Base-by-base conservation (phyloP, 2,113 vertebrate species). In the Choloepus hoffmanni region DNA sequence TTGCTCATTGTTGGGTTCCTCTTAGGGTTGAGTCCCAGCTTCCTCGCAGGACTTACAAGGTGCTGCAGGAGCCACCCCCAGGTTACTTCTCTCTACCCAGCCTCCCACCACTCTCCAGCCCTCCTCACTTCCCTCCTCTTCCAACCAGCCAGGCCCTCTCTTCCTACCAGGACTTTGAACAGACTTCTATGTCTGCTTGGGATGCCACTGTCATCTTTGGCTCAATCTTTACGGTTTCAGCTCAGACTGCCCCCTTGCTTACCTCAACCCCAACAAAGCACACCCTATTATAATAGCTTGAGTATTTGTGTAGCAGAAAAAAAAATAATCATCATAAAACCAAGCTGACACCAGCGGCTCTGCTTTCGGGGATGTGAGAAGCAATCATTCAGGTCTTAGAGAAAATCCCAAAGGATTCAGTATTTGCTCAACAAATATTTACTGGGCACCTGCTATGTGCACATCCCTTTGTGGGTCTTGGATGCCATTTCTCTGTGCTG, bases 341-440 rank as follows among this genome's bases (percentile, higher is more conserved):
- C 45, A 36, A 78, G 43, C 28, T 18, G 60, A 77, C n/a, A 28
- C 28, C 0, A 43, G 15, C 79, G 33, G 28, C 12, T 50, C 40
- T 33, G 30, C 28, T 78, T 83, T 83, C 48, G 83, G 73, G 14
- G 28, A 7, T 28, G 3, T 33, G 7, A 55, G 15, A 26, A 62
- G 26, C 48, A 63, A 48, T 76, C n/a, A 3, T 28, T 85, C 12
- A 4, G 12, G 43, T 36, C 24, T 14, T n/a, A 24, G 43, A 55
- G n/a, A 8, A 30, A 55, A 68, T 68, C 18, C 53, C 83, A 58
- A 19, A 4, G 60, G 11, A 23, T 8, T 45, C 13, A 5, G 8
- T 63, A 50, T 91, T 89, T 82, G n/a, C 62, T 89, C 60, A 24
- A 45, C 30, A 73, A 67, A 53, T 67, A 73, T 74, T 91, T 36